Evolutionary conservation across 2,113 vertebrate species (phyloP), one percentile per base, ranked within the genome.

Genomic region (Etheostoma cragini): DNA sequence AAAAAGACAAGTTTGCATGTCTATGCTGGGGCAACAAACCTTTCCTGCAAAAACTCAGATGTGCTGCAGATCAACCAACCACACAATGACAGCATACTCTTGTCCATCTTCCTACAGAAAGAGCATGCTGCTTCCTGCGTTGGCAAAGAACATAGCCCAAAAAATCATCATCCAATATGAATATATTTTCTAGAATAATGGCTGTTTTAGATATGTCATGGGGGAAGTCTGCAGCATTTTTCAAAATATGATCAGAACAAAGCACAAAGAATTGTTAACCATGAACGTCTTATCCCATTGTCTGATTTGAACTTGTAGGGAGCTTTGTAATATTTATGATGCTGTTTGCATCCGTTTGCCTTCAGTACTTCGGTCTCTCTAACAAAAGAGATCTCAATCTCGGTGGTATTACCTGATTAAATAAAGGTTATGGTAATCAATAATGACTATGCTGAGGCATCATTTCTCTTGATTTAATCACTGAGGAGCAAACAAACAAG

Each of bases 401-500:
- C 24, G 3, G 66, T 66, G 72, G n/a, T 26, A 47, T 71, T 66
- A 61, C 35, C 66, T 76, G 60, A 80, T 80, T 76, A 80, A 61
- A 76, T 76, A 61, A 79, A 76, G 45, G 21, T 72, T 61, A 71
- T 61, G n/a, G 22, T 76, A 60, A 80, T 76, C 72, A 71, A 58
- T 72, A 12, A 46, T 26, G 53, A 47, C 21, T 11, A 26, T 61
- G 71, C 66, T 66, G 66, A 84, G 24, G 60, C 66, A 71, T 72
- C 78, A 11, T 79, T 53, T 53, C 66, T 76, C 56, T 72, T 72
- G 35, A 81, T 83, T 80, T 46, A 85, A 83, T 78, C 70, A 76
- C n/a, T 0, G 21, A 76, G 56, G 19, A 66, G 58, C 61, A 52
- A 57, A 64, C 76, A 80, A 83, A 80, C 63, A 76, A 62, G 35